These are phyloP conservation scores for Drosophila sturtevanti DNA, from an alignment of 1,140 invertebrate genomes.

Conservation along the genomic window DNA sequence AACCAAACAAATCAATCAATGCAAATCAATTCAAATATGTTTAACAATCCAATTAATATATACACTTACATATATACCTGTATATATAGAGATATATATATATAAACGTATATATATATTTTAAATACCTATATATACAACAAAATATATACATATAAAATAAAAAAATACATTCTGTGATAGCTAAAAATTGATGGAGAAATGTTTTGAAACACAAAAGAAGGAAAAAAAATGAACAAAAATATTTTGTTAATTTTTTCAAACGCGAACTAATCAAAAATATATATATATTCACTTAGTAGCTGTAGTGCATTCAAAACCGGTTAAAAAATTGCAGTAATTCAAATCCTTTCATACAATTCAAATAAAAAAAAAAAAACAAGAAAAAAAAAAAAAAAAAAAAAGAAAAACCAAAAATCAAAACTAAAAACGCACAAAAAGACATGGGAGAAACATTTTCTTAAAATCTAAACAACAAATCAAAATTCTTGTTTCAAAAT, in stretches of 20 bases:
- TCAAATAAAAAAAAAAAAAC: constrained; percentile 38
- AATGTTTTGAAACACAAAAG: constrained; percentile 26
- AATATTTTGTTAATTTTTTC: neutral
- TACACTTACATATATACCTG: constrained; percentile 8
- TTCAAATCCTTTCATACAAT: constrained; percentile 46
- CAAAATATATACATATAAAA: constrained; percentile 23
- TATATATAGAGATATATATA: neutral
- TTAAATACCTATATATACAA: constrained; percentile 28
- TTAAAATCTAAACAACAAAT: constrained; percentile 72
- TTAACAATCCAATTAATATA: constrained; percentile 3
- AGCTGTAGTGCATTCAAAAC: constrained; percentile 78
- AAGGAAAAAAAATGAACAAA: constrained; percentile 13
- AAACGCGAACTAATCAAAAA: neutral
- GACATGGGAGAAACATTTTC: constrained; percentile 56
- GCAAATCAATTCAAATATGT: constrained; percentile 3
- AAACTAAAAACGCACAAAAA: constrained; percentile 40
- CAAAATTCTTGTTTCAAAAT: constrained; percentile 76
- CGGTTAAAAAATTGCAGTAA: constrained; percentile 57
- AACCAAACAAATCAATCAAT: constrained; percentile 22
- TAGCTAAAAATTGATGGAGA: constrained; percentile 9
- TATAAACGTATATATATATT: neutral
- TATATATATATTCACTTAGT: neutral
- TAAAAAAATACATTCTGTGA: constrained; percentile 30
- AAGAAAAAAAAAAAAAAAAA: constrained; percentile 14
- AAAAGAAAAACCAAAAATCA: constrained; percentile 36